Evolutionary conservation across 2,888 invertebrate genomes (phyloP).

Genomic region (Pollenia griseotomentosa): DNA sequence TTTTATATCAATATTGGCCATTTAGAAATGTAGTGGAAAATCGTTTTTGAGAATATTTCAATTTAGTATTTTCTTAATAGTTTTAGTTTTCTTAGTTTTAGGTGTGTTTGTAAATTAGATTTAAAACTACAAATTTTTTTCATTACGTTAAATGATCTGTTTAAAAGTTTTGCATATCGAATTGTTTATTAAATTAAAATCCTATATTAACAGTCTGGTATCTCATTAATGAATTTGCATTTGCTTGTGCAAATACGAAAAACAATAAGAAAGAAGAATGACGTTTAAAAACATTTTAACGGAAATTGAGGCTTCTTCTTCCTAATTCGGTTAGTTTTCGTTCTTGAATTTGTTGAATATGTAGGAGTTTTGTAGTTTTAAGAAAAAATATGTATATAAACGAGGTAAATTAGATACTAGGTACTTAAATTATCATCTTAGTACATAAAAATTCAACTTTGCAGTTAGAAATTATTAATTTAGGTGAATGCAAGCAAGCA

Average conservation of each 20-base stretch:
- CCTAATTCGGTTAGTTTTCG: background rate
- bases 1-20: too few relatives aligned
- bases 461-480: slow-evolving; percentile 57
- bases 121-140: too few relatives aligned
- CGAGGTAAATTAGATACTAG: slow-evolving; percentile 31
- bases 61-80: too few relatives aligned
- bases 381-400: slow-evolving; percentile 39
- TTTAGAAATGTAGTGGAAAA: too few relatives aligned
- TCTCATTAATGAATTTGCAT: background rate
- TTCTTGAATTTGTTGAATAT: slow-evolving; percentile 14
- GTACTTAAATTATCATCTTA: background rate
- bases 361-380: background rate
- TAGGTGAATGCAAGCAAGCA: slow-evolving; percentile 49
- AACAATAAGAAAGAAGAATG: background rate
- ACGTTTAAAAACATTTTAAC: background rate
- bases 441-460: background rate
- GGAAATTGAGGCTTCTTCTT: slow-evolving; percentile 33
- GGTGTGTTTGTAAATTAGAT: too few relatives aligned
- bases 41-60: too few relatives aligned
- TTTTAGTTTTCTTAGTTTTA: too few relatives aligned
- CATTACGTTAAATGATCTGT: too few relatives aligned
- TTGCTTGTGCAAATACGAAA: background rate
- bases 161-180: too few relatives aligned
- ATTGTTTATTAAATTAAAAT: too few relatives aligned
- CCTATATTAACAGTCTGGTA: slow-evolving; percentile 1